Evolutionary conservation across 2,113 vertebrate genomes (phyloP), one percentile per base, ranked within the genome.

Genomic region (Thamnaconus septentrionalis): DNA sequence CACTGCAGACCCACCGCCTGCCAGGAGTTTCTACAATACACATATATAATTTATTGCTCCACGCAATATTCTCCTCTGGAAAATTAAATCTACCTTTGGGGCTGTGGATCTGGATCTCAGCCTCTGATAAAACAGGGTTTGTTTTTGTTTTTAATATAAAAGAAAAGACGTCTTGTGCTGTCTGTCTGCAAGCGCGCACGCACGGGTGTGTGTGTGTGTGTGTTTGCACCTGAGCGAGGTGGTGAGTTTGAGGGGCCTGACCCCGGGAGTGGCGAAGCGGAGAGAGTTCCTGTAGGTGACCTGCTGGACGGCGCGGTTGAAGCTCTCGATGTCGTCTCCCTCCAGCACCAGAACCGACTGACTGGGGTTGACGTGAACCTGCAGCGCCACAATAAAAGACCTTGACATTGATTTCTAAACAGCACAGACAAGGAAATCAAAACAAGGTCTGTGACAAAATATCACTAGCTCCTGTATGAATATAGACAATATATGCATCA

Each of bases 361-460:
- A 77, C 96, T 97, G 47, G 97, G 97, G 78, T 99, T 99, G 75
- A 98, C 96, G 0, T 99, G 97, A 50, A 99, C 96, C 97, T 99
- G 91, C 10, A 60, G 42, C 41, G 57, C 41, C 42, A 59, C 53
- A 63, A 8, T 9, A 69, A 40, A 72, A 49, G 4, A 2, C 18
- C 18, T 31, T 31, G 18, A 31, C 18, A 31, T 31, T 31, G 18
- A 31, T 31, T 31, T 31, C 18, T 31, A 31, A 31, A 31, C 18
- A 31, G 18, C 18, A 31, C 18, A 31, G 18, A 31, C 18, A 31
- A 31, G 18, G 18, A 45, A 45, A 45, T 1, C 44, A 2, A 45
- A 47, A 1, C 3, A 6, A 55, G 10, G 8, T 9, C 51, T 5
- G 7, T 49, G 31, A 58, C 50, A 40, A 11, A 59, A 46, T 1